Base-by-base conservation (phyloP, 2,888 invertebrate species). In the Tipula vernalis region DNA sequence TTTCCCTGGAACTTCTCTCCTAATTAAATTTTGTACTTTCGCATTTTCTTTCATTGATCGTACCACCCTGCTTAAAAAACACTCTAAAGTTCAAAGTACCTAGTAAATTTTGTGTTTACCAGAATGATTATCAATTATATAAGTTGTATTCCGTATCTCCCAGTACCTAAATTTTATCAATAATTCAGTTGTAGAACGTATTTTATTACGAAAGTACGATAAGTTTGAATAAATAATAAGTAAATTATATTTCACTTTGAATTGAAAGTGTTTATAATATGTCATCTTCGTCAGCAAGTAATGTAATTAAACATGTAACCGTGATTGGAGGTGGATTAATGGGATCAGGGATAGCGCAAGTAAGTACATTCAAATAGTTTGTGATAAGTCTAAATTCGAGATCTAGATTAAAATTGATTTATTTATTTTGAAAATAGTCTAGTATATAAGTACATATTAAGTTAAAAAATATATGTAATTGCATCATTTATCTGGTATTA, bases 331-430 rank as follows among this genome's bases (percentile, higher is more conserved):
- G 39, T 39, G 39, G 39, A 39, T 39, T 39, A 39, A 39, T 39
- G 39, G 39, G 39, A 39, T 95, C 96, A 86, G 97, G 98, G 87
- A 97, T 98, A 89, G 97, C 97, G 86, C 97, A 98, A 94, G 97
- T 96, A 92, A 90, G 89, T 47, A 13, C 13, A n/a, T 3, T 47
- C 0, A 47, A n/a, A n/a, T 47, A 47, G 39, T 39, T 39, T 39
- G 5, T 0, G 39, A 39, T 39, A 39, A 39, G 6, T 39, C 6
- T 39, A 39, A 39, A 39, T 39, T 39, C 5, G 5, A 39, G 39
- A 5, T 39, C 39, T 3, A 39, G 39, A 39, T 39, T 39, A 39
- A 1, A 39, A 6, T 39, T 39, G 39, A 6, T 39, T 39, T 39
- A 3, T 39, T 39, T 1, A 0, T 2, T 39, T 39, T 39, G 3